Percentiles rank a stretch among this genome's conserved stretches.
These are phyloP conservation scores for Aldrovandia affinis DNA, from an alignment of 2,797 vertebrate genomes.

Conservation along the genomic window DNA sequence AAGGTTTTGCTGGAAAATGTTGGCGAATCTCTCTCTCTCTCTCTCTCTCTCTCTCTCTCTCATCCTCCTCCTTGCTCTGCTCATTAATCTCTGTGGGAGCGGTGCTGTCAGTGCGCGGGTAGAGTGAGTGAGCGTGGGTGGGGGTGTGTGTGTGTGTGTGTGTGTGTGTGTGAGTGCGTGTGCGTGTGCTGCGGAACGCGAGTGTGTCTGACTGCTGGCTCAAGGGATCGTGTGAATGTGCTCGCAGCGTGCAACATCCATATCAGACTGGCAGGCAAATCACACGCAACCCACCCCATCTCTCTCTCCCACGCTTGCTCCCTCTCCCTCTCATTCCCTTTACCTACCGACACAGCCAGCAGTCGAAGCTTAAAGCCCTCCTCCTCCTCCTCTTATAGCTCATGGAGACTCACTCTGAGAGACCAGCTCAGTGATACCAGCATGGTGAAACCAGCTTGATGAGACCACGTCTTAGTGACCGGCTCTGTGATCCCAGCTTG, in stretches of 20 bases:
- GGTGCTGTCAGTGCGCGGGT: neutral
- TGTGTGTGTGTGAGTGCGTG: neutral
- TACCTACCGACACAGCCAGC: neutral
- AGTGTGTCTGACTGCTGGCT: conserved; percentile 47
- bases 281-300: neutral
- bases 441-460: neutral
- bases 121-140: conserved; percentile 6
- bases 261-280: conserved; percentile 12
- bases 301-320: neutral
- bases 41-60: neutral
- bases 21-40: neutral
- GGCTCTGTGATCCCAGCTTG: neutral
- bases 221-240: conserved; percentile 42
- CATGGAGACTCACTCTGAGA: neutral
- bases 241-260: neutral
- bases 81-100: conserved; percentile 6
- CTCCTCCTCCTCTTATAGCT: neutral
- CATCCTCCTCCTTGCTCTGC: neutral
- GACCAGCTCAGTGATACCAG: neutral
- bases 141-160: neutral
- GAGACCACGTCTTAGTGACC: neutral
- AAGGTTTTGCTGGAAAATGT: neutral
- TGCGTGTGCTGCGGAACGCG: neutral
- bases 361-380: neutral
- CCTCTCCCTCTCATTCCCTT: conserved; percentile 9